A percentile compares a stretch with the other conserved stretches of the same genome.
Conservation (phyloP, 1,140 invertebrate species). For the Drosophila grimshawi region DNA sequence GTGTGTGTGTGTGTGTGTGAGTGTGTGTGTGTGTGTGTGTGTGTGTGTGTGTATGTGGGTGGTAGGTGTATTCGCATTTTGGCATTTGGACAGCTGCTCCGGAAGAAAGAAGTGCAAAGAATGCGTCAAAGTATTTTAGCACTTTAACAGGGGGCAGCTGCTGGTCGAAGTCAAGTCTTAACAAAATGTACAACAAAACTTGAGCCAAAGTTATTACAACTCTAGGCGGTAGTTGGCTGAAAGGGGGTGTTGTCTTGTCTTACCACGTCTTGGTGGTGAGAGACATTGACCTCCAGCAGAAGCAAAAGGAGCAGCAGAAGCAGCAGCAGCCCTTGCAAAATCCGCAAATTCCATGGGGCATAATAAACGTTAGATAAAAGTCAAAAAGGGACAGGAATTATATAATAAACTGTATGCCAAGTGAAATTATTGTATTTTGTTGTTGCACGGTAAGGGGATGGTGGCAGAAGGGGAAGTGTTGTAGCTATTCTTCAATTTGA, state of each 20-base stretch:
- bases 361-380: slow-evolving; percentile 84
- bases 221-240: slow-evolving; percentile 41
- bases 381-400: slow-evolving; percentile 83
- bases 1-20: slow-evolving; percentile 17
- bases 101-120: slow-evolving; percentile 66
- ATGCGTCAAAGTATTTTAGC: slow-evolving; percentile 78
- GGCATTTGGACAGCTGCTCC: slow-evolving; percentile 70
- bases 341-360: slow-evolving; percentile 79
- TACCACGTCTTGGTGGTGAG: slow-evolving; percentile 26
- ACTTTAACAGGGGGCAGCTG: slow-evolving; percentile 47
- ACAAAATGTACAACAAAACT: slow-evolving; percentile 67
- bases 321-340: slow-evolving; percentile 57
- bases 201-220: slow-evolving; percentile 80
- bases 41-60: slow-evolving; percentile 18
- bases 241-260: slow-evolving; percentile 25
- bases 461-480: too few relatives aligned
- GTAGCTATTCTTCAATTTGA: slow-evolving; percentile 30
- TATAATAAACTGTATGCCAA: slow-evolving; percentile 80
- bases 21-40: slow-evolving; percentile 27
- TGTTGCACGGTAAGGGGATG: not conserved
- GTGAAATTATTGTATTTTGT: slow-evolving; percentile 72
- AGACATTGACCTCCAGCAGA: slow-evolving; percentile 67
- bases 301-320: not conserved
- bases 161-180: slow-evolving; percentile 20
- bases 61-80: slow-evolving; percentile 20